Conservation (phyloP, 2,888 invertebrate species). For the Drosophila mimetica region DNA sequence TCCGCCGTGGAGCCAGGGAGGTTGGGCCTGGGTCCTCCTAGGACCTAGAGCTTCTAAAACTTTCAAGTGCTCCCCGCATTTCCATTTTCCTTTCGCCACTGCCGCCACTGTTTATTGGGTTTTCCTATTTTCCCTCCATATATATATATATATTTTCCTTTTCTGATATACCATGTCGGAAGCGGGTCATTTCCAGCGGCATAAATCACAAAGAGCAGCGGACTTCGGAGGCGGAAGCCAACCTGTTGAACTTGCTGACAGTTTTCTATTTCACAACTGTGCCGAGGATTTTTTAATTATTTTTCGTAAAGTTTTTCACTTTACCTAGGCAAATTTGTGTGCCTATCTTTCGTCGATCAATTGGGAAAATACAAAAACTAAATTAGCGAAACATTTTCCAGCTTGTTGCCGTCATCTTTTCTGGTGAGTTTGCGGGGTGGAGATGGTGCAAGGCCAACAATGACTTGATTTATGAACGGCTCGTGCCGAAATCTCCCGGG, state of each 20-base stretch:
- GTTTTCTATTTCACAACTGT: slow-evolving; percentile 21
- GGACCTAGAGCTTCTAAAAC: slow-evolving; percentile 45
- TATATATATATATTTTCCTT: slow-evolving; percentile 34
- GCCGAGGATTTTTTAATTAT: slow-evolving; percentile 42
- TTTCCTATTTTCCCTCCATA: slow-evolving; percentile 2
- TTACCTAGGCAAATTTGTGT: slow-evolving; percentile 57
- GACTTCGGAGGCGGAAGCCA: slow-evolving; percentile 59
- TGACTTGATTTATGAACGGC: slow-evolving; percentile 82
- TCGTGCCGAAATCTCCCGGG: slow-evolving; percentile 59
- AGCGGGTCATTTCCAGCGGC: slow-evolving; percentile 76
- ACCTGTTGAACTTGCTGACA: slow-evolving; percentile 56
- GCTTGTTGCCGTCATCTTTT: slow-evolving; percentile 72
- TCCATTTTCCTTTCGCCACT: slow-evolving; percentile 5
- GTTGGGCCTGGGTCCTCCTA: neutral
- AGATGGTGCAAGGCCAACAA: slow-evolving; percentile 63
- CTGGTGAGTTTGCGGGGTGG: slow-evolving; percentile 7
- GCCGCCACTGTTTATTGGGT: neutral
- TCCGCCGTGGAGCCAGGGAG: slow-evolving; percentile 55
- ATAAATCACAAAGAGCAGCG: slow-evolving; percentile 70
- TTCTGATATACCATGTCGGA: slow-evolving; percentile 78
- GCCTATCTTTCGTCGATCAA: slow-evolving; percentile 39
- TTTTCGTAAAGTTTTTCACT: slow-evolving; percentile 31
- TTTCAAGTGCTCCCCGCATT: slow-evolving; percentile 70
- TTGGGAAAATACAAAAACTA: slow-evolving; percentile 41
- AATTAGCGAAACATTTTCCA: slow-evolving; percentile 76